A percentile compares a stretch with the other conserved stretches of the same genome.
Evolutionary conservation across 2,888 invertebrate species (phyloP).

Genomic region (Polymixis flavicincta): DNA sequence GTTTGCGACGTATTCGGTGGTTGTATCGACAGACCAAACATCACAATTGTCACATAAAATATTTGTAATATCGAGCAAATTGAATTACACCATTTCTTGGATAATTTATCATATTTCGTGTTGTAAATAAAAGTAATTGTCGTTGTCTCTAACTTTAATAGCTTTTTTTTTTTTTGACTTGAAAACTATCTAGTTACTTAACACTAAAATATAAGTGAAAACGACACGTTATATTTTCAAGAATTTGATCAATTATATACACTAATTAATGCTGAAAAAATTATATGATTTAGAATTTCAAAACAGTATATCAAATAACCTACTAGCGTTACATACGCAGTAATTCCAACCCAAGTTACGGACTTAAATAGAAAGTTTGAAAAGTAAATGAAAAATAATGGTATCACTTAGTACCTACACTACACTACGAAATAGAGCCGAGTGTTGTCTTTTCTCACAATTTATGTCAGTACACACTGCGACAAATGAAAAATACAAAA

Average conservation of each 20-base stretch:
- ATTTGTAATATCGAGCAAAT: not conserved
- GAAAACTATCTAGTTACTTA: not conserved
- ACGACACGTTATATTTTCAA: not conserved
- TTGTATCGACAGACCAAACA: slow-evolving; percentile 25
- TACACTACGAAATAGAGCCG: not conserved
- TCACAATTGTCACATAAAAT: not conserved
- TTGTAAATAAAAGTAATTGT: not conserved
- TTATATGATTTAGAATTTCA: not conserved
- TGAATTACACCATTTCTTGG: not conserved
- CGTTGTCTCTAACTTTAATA: not conserved
- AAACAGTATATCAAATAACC: not conserved
- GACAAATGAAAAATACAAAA: slow-evolving; percentile 19
- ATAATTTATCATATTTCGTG: not conserved
- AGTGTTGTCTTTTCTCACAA: not conserved
- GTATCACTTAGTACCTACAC: not conserved
- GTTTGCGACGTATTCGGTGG: not conserved
- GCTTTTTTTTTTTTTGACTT: not conserved
- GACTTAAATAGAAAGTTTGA: slow-evolving; percentile 11
- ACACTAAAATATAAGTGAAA: not conserved
- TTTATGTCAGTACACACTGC: slow-evolving; percentile 7
- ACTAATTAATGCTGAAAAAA: not conserved
- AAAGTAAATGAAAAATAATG: slow-evolving; percentile 26
- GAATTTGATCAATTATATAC: not conserved
- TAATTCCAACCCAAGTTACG: not conserved
- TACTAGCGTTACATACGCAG: not conserved